Conservation (phyloP, 2,888 invertebrate species). For the Drosophila vallismaia region DNA sequence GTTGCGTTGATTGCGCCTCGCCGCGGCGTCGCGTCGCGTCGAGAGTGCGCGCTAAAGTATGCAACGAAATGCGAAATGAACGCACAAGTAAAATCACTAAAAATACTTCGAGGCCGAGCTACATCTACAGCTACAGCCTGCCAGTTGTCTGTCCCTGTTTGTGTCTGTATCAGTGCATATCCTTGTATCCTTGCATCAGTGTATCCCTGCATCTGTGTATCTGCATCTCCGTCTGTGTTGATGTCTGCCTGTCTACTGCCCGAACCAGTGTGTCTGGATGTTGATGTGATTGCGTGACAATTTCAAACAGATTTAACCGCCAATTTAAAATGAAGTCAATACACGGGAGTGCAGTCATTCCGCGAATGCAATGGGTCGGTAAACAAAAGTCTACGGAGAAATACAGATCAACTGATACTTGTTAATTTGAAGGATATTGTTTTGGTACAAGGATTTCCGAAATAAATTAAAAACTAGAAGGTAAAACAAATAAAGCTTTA, state of each 20-base stretch:
- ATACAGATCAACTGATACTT: slow-evolving; percentile 8
- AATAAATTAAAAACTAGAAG: background rate
- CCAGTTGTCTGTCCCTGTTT: slow-evolving; percentile 12
- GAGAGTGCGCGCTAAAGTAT: slow-evolving; percentile 69
- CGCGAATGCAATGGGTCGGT: slow-evolving; percentile 41
- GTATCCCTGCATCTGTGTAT: slow-evolving; percentile 6
- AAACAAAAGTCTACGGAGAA: background rate
- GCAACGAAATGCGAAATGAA: slow-evolving; percentile 61
- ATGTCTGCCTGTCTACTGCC: slow-evolving; percentile 42
- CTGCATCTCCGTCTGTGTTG: slow-evolving; percentile 21
- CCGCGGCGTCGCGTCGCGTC: slow-evolving; percentile 35
- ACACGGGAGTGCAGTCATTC: slow-evolving; percentile 63
- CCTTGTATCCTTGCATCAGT: slow-evolving; percentile 1
- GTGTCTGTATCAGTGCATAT: background rate
- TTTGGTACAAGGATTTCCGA: background rate
- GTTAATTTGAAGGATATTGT: background rate
- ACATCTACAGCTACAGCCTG: slow-evolving; percentile 4
- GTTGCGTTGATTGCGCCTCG: slow-evolving; percentile 79
- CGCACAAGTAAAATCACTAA: slow-evolving; percentile 77
- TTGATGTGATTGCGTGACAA: slow-evolving; percentile 76
- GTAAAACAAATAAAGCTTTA: background rate
- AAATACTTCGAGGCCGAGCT: slow-evolving; percentile 59
- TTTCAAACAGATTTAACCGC: slow-evolving; percentile 81
- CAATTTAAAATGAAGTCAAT: slow-evolving; percentile 80
- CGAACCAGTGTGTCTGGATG: slow-evolving; percentile 36